These are phyloP conservation scores for Neotoma lepida DNA, from an alignment of 2,113 vertebrate genomes.

Conservation along the genomic window DNA sequence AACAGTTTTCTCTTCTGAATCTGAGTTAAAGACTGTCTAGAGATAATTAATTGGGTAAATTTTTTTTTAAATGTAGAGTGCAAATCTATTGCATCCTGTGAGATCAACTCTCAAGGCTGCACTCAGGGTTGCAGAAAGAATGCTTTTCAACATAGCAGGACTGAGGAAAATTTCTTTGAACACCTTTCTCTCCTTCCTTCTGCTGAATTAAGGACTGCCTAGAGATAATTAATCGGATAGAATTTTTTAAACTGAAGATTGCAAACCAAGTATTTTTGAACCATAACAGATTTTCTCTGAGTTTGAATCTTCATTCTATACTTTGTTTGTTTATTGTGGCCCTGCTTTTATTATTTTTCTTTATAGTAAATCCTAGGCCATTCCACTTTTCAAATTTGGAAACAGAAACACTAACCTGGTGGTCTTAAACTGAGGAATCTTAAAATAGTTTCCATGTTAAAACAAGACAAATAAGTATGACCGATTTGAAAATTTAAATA, in stretches of 20 bases:
- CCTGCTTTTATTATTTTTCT: constrained; percentile 49
- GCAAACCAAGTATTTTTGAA: constrained; percentile 56
- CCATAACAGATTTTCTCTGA: not conserved
- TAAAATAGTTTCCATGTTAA: constrained; percentile 29
- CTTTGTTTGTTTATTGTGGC: not conserved
- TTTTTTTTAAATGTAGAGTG: not conserved
- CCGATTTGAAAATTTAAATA: not conserved
- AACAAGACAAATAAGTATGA: not conserved
- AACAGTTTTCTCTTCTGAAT: constrained; percentile 18
- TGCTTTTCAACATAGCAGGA: too few relatives aligned
- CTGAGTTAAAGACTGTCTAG: not conserved
- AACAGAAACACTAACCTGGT: not conserved
- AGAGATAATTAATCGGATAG: not conserved
- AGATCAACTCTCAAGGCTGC: too few relatives aligned
- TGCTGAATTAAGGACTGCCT: not conserved
- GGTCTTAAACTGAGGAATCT: constrained; percentile 3
- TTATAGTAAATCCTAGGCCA: not conserved
- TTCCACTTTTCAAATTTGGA: constrained; percentile 37
- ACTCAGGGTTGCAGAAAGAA: too few relatives aligned
- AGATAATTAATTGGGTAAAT: constrained; percentile 13
- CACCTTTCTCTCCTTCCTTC: not conserved
- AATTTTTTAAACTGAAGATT: not conserved
- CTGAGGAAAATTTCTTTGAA: not conserved
- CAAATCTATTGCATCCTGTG: not conserved
- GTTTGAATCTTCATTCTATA: not conserved